Percentiles rank a stretch among this genome's conserved stretches.
Evolutionary conservation across 1,140 invertebrate genomes (phyloP).

Genomic region (Aphelinus certus): DNA sequence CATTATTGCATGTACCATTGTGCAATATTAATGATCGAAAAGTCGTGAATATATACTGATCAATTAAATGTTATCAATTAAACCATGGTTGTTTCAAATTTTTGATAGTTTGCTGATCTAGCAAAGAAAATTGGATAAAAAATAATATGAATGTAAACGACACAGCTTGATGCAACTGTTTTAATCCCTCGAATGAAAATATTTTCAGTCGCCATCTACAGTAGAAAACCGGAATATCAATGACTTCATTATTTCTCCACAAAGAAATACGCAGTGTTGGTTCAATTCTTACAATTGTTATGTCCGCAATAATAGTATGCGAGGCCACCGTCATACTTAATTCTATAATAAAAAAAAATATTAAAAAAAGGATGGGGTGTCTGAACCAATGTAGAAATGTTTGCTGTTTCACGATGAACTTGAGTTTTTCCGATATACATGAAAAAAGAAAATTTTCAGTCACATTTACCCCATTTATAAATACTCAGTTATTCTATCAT

Average conservation of each 20-base stretch:
- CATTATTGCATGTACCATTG: background rate
- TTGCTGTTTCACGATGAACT: constrained; percentile 19
- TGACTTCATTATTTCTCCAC: constrained; percentile 22
- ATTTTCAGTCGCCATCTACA: constrained; percentile 31
- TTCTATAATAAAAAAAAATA: constrained; percentile 33
- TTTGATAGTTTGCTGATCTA: constrained; percentile 10
- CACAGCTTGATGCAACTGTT: background rate
- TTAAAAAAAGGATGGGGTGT: constrained; percentile 34
- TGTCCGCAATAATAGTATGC: constrained; percentile 34
- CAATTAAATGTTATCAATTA: constrained; percentile 2
- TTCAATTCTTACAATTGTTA: constrained; percentile 31
- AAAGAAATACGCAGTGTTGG: constrained; percentile 26
- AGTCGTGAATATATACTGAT: no score
- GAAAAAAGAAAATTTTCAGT: constrained; percentile 32
- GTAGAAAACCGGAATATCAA: constrained; percentile 9
- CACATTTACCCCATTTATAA: constrained; percentile 21
- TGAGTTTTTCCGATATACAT: constrained; percentile 11
- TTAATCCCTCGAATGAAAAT: constrained; percentile 14
- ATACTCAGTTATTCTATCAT: background rate
- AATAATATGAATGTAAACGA: background rate
- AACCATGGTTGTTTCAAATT: constrained; percentile 5
- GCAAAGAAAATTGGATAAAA: constrained; percentile 10
- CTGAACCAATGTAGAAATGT: constrained; percentile 31
- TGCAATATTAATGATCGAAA: no score
- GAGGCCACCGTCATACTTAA: constrained; percentile 38